Evolutionary conservation across 37 sponge, comb jelly and placozoan genomes (phyloP).

Genomic region (Theonella swinhoei): DNA sequence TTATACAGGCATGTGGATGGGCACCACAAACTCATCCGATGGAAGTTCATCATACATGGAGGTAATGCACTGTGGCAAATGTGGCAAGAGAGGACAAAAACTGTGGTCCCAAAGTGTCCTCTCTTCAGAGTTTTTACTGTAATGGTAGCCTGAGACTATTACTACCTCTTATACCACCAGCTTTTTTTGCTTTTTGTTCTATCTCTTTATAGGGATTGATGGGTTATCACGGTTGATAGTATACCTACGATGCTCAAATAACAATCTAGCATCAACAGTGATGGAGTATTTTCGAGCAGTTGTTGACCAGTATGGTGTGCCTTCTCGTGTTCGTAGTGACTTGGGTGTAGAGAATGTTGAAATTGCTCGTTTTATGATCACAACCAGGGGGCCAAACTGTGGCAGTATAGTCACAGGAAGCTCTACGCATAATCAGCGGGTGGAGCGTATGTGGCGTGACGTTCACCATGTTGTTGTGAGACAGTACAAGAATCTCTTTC

Average conservation of each 20-base stretch:
- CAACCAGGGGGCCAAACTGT: neutral
- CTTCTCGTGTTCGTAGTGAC: neutral
- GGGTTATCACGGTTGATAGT: neutral
- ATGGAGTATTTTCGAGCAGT: neutral
- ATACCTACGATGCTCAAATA: neutral
- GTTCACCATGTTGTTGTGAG: neutral
- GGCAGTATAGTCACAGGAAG: slow-evolving; percentile 6
- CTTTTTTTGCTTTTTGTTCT: neutral
- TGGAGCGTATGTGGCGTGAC: neutral
- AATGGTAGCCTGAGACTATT: no score
- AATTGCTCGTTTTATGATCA: neutral
- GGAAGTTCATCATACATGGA: no score
- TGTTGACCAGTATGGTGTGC: neutral
- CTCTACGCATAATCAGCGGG: slow-evolving; percentile 16
- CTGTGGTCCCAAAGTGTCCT: no score
- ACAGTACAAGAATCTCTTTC: neutral
- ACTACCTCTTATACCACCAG: no score
- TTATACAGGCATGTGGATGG: no score
- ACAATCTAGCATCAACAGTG: neutral
- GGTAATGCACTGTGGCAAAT: no score
- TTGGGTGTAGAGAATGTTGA: neutral
- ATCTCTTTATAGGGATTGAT: neutral
- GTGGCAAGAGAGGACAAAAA: no score
- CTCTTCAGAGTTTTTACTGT: no score
- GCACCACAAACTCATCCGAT: no score